Evolutionary conservation across 2,888 invertebrate species (phyloP).

Genomic region (Exephanes ischioxanthus): DNA sequence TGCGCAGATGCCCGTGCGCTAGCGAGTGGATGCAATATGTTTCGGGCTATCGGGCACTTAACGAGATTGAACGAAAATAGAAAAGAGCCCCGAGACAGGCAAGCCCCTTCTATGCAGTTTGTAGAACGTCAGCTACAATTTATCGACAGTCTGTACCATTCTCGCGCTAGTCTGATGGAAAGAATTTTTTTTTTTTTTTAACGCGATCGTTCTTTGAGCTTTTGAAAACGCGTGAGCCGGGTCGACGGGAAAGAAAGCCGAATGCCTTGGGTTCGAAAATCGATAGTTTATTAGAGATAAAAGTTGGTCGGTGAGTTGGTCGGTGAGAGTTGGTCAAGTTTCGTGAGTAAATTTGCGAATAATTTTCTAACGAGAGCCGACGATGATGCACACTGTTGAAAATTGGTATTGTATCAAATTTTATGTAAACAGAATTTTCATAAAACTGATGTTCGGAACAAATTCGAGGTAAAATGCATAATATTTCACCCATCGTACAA

Average conservation of each 20-base stretch:
- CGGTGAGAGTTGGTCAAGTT: background rate
- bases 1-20: constrained; percentile 29
- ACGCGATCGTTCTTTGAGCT: background rate
- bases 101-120: constrained; percentile 18
- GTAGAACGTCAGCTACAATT: constrained; percentile 56
- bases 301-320: background rate
- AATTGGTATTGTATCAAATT: too few species aligned
- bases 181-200: background rate
- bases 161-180: constrained; percentile 7
- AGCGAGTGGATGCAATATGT: constrained; percentile 26
- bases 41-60: constrained; percentile 65
- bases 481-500: too few species aligned
- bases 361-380: background rate
- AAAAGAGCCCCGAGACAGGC: constrained; percentile 21
- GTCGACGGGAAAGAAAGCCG: background rate
- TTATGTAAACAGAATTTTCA: too few species aligned
- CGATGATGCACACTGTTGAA: background rate
- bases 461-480: too few species aligned
- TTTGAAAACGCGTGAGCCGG: background rate
- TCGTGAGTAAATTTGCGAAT: background rate
- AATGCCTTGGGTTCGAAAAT: background rate
- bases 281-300: background rate
- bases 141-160: constrained; percentile 42
- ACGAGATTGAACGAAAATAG: constrained; percentile 63
- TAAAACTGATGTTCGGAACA: too few species aligned